Evolutionary conservation across 2,888 invertebrate species (phyloP).

Genomic region (Pheosia tremula): DNA sequence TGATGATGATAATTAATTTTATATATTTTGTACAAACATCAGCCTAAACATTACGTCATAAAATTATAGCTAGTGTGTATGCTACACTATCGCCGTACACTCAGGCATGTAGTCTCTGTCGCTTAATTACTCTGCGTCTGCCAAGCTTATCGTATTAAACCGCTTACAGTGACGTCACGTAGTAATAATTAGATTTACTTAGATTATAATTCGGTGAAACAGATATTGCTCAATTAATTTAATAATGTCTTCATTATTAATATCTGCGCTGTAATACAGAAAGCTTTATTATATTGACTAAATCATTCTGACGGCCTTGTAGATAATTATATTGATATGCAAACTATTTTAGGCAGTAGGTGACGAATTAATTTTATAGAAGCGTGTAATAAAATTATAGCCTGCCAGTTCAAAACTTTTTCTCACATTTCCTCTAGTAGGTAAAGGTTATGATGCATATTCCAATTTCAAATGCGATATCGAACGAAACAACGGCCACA

Average conservation of each 20-base stretch:
- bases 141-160: constrained; percentile 33
- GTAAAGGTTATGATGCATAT: too few relatives aligned
- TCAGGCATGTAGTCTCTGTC: constrained; percentile 26
- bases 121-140: constrained; percentile 39
- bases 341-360: too few relatives aligned
- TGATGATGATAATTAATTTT: too few relatives aligned
- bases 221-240: constrained; percentile 48
- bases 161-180: constrained; percentile 29
- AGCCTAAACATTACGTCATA: background rate
- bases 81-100: constrained; percentile 5
- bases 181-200: constrained; percentile 35
- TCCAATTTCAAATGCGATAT: too few relatives aligned
- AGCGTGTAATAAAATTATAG: too few relatives aligned
- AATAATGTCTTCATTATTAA: constrained; percentile 41
- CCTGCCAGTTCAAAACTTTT: too few relatives aligned
- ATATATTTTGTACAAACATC: too few relatives aligned
- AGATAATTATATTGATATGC: too few relatives aligned
- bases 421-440: too few relatives aligned
- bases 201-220: constrained; percentile 39
- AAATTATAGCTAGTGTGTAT: background rate
- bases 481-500: too few relatives aligned
- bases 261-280: constrained; percentile 11
- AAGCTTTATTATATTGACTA: background rate
- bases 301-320: too few relatives aligned
- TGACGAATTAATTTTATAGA: too few relatives aligned